phyloP scores from a whole-genome alignment of 2,113 vertebrate genomes.

The Mohoua ochrocephala region DNA sequence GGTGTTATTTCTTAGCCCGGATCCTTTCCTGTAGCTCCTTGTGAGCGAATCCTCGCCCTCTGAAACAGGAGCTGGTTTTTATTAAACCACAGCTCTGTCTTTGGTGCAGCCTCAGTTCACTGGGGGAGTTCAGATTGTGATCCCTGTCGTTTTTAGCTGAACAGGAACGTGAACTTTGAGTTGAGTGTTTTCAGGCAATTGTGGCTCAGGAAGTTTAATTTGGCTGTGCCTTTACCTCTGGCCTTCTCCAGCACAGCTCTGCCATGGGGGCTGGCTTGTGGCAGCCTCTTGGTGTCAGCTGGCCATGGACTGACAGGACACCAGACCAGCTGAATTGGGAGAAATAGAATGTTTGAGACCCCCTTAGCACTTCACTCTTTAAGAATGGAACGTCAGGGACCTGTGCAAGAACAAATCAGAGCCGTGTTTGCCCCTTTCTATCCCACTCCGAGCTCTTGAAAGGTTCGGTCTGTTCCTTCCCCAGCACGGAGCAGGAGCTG shows the following conservation, averaged over 20 bases:
- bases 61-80: background rate
- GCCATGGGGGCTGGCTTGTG: background rate
- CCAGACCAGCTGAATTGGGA: too few relatives aligned
- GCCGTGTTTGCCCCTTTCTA: background rate
- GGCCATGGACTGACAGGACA: too few relatives aligned
- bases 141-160: background rate
- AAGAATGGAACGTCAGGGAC: fast-evolving
- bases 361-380: background rate
- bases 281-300: background rate
- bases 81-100: fast-evolving
- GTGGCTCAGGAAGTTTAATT: background rate
- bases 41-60: background rate
- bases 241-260: background rate
- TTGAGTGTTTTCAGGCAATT: fast-evolving
- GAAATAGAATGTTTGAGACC: fast-evolving
- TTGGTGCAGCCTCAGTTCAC: background rate
- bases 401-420: background rate
- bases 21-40: background rate
- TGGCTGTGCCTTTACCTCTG: background rate
- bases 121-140: background rate
- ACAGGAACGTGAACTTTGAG: background rate
- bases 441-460: fast-evolving
- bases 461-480: fast-evolving
- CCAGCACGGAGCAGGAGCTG: background rate
- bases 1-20: background rate